Conservation (phyloP, 2,797 vertebrate species). For the Protosalanx chinensis region DNA sequence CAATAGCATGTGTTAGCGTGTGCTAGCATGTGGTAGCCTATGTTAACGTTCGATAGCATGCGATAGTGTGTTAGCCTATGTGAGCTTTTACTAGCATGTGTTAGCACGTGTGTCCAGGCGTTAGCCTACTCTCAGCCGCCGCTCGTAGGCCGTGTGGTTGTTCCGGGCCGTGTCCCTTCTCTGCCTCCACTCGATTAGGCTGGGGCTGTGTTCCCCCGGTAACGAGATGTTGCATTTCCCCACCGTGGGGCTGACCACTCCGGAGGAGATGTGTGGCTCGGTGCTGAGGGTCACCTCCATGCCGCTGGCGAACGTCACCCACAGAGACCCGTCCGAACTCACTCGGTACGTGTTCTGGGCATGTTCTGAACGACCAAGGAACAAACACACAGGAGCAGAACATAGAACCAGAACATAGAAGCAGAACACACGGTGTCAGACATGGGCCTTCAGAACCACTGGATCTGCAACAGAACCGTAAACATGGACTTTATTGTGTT, state of each 20-base stretch:
- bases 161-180: constrained; percentile 94
- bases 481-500: background rate
- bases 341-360: constrained; percentile 87
- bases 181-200: constrained; percentile 96
- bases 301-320: constrained; percentile 90
- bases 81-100: constrained; percentile 76
- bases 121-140: constrained; percentile 87
- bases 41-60: too few species aligned
- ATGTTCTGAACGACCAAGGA: constrained; percentile 57
- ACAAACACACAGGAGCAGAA: constrained; percentile 49
- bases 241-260: constrained; percentile 89
- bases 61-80: constrained; percentile 36
- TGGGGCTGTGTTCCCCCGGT: constrained; percentile 92
- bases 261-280: constrained; percentile 83
- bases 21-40: too few species aligned
- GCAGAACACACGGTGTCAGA: background rate
- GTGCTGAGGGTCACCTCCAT: constrained; percentile 95
- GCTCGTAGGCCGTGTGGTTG: constrained; percentile 92
- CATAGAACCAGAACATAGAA: too few species aligned
- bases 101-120: constrained; percentile 78
- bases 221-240: constrained; percentile 98
- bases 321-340: constrained; percentile 90
- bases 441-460: background rate
- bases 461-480: background rate
- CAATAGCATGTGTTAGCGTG: background rate